Evolutionary conservation across 2,888 invertebrate species (phyloP).

Genomic region (Macrosiphum euphorbiae): DNA sequence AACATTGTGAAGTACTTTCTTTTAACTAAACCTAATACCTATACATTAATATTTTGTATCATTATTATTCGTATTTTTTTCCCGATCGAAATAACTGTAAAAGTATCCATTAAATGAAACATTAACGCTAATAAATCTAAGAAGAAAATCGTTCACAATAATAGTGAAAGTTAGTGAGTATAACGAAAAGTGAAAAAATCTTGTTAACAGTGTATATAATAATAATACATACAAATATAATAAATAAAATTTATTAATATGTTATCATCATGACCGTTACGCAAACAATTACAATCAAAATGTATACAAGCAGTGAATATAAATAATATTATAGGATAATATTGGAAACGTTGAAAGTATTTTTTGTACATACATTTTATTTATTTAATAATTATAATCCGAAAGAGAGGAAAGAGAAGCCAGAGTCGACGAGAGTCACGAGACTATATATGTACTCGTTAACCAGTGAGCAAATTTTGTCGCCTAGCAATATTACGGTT

Average conservation of each 20-base stretch:
- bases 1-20: neutral
- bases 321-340: neutral
- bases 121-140: neutral
- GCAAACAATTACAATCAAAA: neutral
- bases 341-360: neutral
- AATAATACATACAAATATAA: neutral
- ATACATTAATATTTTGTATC: neutral
- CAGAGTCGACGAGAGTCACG: neutral
- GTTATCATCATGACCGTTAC: neutral
- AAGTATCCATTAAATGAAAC: neutral
- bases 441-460: too few relatives aligned
- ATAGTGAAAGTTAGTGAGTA: conserved; percentile 23
- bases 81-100: neutral
- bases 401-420: neutral
- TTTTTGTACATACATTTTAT: neutral
- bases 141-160: conserved; percentile 32
- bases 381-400: neutral
- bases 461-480: conserved; percentile 7
- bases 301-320: neutral
- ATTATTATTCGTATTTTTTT: neutral
- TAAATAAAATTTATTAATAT: neutral
- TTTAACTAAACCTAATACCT: conserved; percentile 1
- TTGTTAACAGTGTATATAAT: neutral
- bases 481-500: conserved; percentile 20
- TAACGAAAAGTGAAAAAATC: conserved; percentile 45